These are phyloP conservation scores for Montipora capitata DNA, from an alignment of 92 coral and sea anemone species.

Conservation along the genomic window DNA sequence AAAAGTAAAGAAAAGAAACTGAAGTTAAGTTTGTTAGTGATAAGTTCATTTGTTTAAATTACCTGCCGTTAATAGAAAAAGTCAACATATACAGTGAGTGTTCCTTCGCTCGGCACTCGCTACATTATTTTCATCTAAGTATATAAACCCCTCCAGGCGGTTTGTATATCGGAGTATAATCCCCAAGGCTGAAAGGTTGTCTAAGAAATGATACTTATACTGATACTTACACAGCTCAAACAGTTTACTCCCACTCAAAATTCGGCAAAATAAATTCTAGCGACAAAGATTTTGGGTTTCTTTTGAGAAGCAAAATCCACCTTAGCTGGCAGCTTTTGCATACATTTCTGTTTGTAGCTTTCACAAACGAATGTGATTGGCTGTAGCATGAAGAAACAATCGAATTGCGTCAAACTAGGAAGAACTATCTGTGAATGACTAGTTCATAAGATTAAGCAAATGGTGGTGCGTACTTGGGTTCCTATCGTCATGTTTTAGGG, in stretches of 20 bases:
- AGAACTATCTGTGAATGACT: no score
- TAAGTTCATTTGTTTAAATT: neutral
- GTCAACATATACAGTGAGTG: neutral
- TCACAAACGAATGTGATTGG: no score
- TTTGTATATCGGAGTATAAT: neutral
- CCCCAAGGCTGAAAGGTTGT: neutral
- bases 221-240: neutral
- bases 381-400: no score
- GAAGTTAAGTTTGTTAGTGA: neutral
- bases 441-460: no score
- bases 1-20: neutral
- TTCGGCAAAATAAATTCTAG: neutral
- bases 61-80: neutral
- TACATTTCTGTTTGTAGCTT: no score
- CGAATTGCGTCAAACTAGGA: no score
- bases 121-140: neutral
- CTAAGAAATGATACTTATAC: neutral
- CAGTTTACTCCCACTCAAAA: neutral
- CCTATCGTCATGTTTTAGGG: no score
- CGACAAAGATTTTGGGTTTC: neutral
- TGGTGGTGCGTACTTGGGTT: no score
- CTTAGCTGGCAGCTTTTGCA: neutral
- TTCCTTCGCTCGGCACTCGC: neutral
- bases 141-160: neutral
- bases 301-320: neutral